Percentiles rank a stretch among this genome's conserved stretches.
Conservation (phyloP, 2,113 vertebrate genomes). For the Arenaria interpres region DNA sequence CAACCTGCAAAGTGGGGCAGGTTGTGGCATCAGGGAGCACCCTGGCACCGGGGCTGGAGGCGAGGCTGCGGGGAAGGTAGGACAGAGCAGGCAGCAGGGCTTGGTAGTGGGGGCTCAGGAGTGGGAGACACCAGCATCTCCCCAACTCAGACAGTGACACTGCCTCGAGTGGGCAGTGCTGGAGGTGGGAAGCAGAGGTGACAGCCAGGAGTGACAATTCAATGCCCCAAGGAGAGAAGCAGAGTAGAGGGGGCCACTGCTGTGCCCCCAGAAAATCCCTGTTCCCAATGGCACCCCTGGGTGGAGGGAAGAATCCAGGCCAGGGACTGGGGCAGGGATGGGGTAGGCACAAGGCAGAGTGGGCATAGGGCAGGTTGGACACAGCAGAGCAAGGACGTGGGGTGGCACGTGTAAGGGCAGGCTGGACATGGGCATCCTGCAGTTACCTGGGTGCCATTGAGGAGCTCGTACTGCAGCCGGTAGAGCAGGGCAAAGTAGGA, state of each 20-base stretch:
- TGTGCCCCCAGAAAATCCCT: too few species aligned
- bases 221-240: neutral
- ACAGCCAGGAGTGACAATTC: neutral
- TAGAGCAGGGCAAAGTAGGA: conserved; percentile 36
- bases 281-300: too few species aligned
- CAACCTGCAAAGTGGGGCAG: neutral
- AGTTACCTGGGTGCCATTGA: conserved; percentile 14
- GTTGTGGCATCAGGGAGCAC: rapidly evolving
- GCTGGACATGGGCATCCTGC: rapidly evolving
- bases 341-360: neutral
- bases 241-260: rapidly evolving
- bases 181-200: neutral
- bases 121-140: neutral
- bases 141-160: rapidly evolving
- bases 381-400: rapidly evolving
- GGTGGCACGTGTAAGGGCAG: rapidly evolving
- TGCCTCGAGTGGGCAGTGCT: rapidly evolving
- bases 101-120: rapidly evolving
- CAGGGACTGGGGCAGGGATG: neutral
- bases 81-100: neutral
- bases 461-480: conserved; percentile 9
- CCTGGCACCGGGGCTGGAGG: rapidly evolving
- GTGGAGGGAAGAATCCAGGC: neutral
- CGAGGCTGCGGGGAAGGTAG: neutral
- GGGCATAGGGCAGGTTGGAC: too few species aligned